Evolutionary conservation across 2,113 vertebrate species (phyloP).

Genomic region (Macroglossus sobrinus): DNA sequence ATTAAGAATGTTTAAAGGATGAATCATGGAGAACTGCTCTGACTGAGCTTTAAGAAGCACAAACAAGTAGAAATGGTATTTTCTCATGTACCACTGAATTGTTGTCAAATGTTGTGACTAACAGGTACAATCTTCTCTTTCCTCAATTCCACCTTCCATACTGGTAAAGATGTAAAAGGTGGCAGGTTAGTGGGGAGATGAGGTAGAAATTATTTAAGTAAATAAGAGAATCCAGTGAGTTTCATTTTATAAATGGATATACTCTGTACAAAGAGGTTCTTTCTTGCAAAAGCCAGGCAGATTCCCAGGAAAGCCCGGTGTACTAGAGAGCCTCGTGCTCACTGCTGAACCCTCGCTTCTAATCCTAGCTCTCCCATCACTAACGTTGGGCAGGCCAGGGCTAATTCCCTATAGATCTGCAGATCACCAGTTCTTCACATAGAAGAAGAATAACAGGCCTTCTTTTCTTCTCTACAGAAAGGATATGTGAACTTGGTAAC

Average conservation of each 20-base stretch:
- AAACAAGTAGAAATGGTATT: neutral
- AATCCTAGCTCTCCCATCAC: neutral
- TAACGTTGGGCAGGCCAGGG: neutral
- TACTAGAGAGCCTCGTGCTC: neutral
- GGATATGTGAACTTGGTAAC: neutral
- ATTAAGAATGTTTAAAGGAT: slow-evolving; percentile 1
- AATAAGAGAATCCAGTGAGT: neutral
- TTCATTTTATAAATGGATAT: slow-evolving; percentile 33
- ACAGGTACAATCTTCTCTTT: neutral
- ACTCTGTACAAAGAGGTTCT: neutral
- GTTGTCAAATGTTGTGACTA: neutral
- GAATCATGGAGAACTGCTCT: neutral
- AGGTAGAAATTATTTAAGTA: neutral
- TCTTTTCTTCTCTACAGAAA: neutral
- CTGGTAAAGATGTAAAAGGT: neutral
- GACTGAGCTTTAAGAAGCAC: neutral
- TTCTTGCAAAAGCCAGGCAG: neutral
- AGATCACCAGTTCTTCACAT: neutral
- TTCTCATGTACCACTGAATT: neutral
- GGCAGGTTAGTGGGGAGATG: neutral
- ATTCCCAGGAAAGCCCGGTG: neutral
- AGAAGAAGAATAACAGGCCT: neutral
- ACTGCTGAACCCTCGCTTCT: neutral
- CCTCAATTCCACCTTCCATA: neutral
- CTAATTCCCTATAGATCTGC: neutral